Evolutionary conservation across 2,113 vertebrate species (phyloP).

Genomic region (Ophthalmolycus amberensis): DNA sequence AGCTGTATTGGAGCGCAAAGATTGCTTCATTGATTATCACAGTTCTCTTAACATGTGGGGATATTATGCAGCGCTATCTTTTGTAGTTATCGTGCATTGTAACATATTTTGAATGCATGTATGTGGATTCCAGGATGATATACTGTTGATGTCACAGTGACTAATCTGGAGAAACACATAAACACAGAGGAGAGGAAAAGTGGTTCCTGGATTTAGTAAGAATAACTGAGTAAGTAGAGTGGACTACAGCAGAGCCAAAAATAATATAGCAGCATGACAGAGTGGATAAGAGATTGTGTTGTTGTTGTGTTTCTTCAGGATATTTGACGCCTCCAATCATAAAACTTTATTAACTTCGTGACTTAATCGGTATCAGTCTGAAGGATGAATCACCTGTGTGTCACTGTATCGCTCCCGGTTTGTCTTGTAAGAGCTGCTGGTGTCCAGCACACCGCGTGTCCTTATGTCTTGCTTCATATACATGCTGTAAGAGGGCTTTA

Average conservation of each 20-base stretch:
- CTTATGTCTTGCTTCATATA: neutral
- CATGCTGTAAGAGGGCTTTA: neutral
- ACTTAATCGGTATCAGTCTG: neutral
- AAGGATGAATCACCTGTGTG: neutral
- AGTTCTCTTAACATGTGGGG: neutral
- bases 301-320: slow-evolving; percentile 24
- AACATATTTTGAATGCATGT: neutral
- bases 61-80: neutral
- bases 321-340: slow-evolving; percentile 23
- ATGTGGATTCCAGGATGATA: neutral
- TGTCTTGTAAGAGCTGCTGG: neutral
- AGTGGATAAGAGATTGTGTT: neutral
- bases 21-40: neutral
- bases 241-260: neutral
- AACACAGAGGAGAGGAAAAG: neutral
- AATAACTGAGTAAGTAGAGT: neutral
- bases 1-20: neutral
- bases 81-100: neutral
- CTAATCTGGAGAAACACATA: neutral
- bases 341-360: slow-evolving; percentile 1
- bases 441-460: neutral
- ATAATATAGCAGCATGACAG: neutral
- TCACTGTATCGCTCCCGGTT: neutral
- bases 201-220: neutral
- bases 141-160: neutral